Evolutionary conservation across 2,113 vertebrate species (phyloP).

Genomic region (Dissostichus mawsoni): DNA sequence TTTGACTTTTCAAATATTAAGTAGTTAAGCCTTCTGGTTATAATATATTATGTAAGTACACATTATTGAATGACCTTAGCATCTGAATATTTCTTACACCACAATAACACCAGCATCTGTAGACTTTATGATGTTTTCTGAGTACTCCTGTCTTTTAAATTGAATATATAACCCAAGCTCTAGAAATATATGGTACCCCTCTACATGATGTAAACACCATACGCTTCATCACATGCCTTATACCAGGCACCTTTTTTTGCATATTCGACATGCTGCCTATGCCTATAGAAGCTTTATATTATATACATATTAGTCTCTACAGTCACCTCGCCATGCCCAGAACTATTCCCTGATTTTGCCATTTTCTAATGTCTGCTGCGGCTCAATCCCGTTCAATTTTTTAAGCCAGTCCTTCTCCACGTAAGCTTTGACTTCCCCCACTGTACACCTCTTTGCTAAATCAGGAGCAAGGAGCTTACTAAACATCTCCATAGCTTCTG

Average conservation of each 20-base stretch:
- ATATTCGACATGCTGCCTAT: neutral
- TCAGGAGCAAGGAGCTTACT: conserved; percentile 87
- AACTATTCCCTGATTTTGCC: conserved; percentile 28
- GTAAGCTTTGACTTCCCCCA: conserved; percentile 80
- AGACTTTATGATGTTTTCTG: neutral
- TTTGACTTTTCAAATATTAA: neutral
- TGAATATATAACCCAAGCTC: neutral
- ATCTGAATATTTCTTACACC: neutral
- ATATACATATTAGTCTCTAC: neutral
- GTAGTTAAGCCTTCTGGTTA: neutral
- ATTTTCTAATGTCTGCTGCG: conserved; percentile 29
- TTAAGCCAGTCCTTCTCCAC: conserved; percentile 84
- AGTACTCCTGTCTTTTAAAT: neutral
- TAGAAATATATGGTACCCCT: neutral
- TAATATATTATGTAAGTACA: neutral
- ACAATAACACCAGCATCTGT: neutral
- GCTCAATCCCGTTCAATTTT: neutral
- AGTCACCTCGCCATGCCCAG: conserved; percentile 1
- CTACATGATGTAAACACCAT: conserved; percentile 1
- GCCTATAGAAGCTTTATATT: neutral
- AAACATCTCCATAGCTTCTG: conserved; percentile 87
- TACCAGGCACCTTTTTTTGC: neutral
- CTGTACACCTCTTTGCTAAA: conserved; percentile 78
- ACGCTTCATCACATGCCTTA: neutral
- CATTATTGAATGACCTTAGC: neutral